Percentiles rank a stretch among this genome's conserved stretches.
Evolutionary conservation across 2,888 invertebrate species (phyloP).

Genomic region (Dryobotodes eremita): DNA sequence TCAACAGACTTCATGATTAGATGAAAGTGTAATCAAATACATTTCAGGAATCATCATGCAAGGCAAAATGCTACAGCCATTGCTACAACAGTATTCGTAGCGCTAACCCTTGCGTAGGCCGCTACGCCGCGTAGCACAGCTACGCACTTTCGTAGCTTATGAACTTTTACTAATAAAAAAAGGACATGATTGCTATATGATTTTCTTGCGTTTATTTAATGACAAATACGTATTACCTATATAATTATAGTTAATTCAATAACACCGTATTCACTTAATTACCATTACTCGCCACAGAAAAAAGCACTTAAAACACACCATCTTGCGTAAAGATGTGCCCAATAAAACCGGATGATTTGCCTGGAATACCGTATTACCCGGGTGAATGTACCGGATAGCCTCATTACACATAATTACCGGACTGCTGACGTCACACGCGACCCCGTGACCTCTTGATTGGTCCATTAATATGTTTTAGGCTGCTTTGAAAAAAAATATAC

Average conservation of each 20-base stretch:
- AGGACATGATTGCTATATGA: too few species aligned
- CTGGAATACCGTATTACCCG: constrained; percentile 71
- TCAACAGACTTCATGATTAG: neutral
- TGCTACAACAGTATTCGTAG: constrained; percentile 56
- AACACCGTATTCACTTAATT: neutral
- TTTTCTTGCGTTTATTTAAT: neutral
- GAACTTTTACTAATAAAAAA: neutral
- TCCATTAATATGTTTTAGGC: constrained; percentile 50
- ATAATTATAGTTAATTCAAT: neutral
- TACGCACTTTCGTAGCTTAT: constrained; percentile 19
- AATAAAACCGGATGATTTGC: constrained; percentile 71
- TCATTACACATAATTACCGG: constrained; percentile 81
- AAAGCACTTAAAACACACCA: constrained; percentile 62
- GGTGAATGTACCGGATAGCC: constrained; percentile 70
- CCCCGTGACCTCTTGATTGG: constrained; percentile 62
- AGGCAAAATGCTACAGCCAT: constrained; percentile 39
- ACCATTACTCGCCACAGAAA: constrained; percentile 4
- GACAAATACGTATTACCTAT: neutral
- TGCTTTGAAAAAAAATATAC: constrained; percentile 10
- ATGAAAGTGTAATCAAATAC: neutral
- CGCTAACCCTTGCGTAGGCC: constrained; percentile 41
- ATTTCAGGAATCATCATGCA: constrained; percentile 3
- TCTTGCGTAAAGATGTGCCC: constrained; percentile 68
- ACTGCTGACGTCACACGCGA: constrained; percentile 74
- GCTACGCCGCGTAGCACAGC: constrained; percentile 57